phyloP scores from a whole-genome alignment of 1,140 invertebrate genomes.

The Ceratina japonica region DNA sequence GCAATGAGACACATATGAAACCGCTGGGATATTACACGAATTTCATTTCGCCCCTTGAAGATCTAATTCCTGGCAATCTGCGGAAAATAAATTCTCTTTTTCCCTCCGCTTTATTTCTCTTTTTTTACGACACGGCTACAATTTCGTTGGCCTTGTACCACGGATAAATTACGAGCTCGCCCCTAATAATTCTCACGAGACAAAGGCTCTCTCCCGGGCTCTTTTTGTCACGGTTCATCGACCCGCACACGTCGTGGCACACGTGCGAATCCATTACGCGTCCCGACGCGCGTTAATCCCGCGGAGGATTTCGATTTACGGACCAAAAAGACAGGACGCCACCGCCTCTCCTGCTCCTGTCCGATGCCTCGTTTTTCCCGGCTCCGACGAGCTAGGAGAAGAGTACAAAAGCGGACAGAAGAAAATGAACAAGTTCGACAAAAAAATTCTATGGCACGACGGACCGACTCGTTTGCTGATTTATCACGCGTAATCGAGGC shows the following conservation, averaged over 20 bases:
- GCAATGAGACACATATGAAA: too few relatives aligned
- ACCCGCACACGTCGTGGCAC: background rate
- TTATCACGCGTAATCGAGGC: background rate
- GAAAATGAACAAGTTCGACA: too few relatives aligned
- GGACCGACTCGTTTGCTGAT: slow-evolving; percentile 8
- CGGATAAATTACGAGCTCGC: background rate
- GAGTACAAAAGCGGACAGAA: too few relatives aligned
- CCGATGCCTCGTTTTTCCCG: too few relatives aligned
- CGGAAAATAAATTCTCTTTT: background rate
- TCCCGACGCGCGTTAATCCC: background rate
- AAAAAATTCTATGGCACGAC: background rate
- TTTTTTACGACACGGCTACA: background rate
- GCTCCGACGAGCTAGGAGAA: too few relatives aligned
- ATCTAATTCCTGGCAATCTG: background rate
- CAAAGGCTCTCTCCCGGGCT: background rate
- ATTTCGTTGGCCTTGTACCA: background rate
- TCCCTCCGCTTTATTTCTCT: background rate
- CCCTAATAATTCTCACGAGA: background rate
- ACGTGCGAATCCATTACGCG: slow-evolving; percentile 11
- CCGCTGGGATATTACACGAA: too few relatives aligned
- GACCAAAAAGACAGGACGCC: background rate
- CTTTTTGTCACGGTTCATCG: background rate
- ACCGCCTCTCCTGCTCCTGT: too few relatives aligned
- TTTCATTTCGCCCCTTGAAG: too few relatives aligned
- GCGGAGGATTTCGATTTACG: background rate